Percentiles rank a stretch among this genome's conserved stretches.
Evolutionary conservation across 2,797 vertebrate genomes (phyloP).

Genomic region (Hemibagrus guttatus): DNA sequence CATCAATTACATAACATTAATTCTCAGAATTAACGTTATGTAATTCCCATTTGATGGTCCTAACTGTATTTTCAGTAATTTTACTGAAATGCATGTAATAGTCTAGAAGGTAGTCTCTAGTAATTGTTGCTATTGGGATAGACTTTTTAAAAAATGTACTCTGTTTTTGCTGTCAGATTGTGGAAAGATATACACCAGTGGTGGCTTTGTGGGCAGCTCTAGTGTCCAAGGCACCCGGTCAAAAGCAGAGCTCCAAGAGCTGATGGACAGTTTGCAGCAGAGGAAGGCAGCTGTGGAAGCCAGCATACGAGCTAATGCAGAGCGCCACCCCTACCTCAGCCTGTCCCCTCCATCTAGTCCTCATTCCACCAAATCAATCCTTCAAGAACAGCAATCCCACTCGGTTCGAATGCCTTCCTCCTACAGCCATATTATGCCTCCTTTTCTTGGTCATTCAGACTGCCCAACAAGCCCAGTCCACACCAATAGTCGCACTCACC

Average conservation of each 20-base stretch:
- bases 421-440: constrained; percentile 70
- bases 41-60: neutral
- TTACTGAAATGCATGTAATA: neutral
- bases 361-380: constrained; percentile 47
- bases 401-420: constrained; percentile 77
- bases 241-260: constrained; percentile 81
- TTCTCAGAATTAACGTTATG: too few species aligned
- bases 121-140: neutral
- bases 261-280: constrained; percentile 88
- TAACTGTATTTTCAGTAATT: neutral
- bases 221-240: constrained; percentile 71
- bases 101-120: neutral
- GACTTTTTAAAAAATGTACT: neutral
- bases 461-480: constrained; percentile 71
- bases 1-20: too few species aligned
- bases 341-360: constrained; percentile 75
- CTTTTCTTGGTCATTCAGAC: constrained; percentile 75
- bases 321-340: constrained; percentile 85
- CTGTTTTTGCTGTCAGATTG: constrained; percentile 74
- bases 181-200: constrained; percentile 74
- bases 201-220: constrained; percentile 67
- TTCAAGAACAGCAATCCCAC: constrained; percentile 73
- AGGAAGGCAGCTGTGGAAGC: constrained; percentile 90
- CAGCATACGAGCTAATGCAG: constrained; percentile 86
- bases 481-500: constrained; percentile 78